These are phyloP conservation scores for Saturnia japonica DNA, from an alignment of 2,888 invertebrate species.

Conservation along the genomic window DNA sequence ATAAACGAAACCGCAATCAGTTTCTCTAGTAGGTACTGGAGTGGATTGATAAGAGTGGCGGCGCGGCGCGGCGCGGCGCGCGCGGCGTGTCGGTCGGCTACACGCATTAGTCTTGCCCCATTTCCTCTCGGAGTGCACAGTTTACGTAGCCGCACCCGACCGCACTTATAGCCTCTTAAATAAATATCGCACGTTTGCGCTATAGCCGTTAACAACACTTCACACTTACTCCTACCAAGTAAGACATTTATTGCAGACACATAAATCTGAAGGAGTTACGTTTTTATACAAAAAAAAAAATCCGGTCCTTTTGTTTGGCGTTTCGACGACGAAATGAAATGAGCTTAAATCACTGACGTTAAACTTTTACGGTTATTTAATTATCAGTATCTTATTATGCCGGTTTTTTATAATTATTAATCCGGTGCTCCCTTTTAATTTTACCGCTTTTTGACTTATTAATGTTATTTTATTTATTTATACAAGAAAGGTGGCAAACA, in stretches of 20 bases:
- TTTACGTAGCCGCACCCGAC: conserved; percentile 56
- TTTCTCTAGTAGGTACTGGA: conserved; percentile 27
- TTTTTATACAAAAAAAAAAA: conserved; percentile 31
- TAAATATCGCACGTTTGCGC: conserved; percentile 78
- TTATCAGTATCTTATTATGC: neutral
- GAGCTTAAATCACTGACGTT: conserved; percentile 1
- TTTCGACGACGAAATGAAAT: neutral
- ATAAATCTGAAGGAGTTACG: conserved; percentile 68
- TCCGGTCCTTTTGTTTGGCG: neutral
- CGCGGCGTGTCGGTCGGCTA: neutral
- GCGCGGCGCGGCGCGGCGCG: neutral
- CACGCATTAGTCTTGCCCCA: conserved; percentile 72
- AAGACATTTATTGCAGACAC: conserved; percentile 63
- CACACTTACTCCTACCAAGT: conserved; percentile 66
- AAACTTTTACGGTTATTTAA: neutral
- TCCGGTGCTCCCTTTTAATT: too few species aligned
- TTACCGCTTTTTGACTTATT: too few species aligned
- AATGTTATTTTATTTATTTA: too few species aligned
- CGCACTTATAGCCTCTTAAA: conserved; percentile 67
- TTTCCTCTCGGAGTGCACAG: conserved; percentile 69
- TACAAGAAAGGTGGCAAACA: too few species aligned
- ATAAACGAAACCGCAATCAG: conserved; percentile 27
- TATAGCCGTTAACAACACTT: conserved; percentile 74
- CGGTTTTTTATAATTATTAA: neutral
- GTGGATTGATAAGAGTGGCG: conserved; percentile 22